phyloP scores from a whole-genome alignment of 2,113 vertebrate species.

The Oxyura jamaicensis region DNA sequence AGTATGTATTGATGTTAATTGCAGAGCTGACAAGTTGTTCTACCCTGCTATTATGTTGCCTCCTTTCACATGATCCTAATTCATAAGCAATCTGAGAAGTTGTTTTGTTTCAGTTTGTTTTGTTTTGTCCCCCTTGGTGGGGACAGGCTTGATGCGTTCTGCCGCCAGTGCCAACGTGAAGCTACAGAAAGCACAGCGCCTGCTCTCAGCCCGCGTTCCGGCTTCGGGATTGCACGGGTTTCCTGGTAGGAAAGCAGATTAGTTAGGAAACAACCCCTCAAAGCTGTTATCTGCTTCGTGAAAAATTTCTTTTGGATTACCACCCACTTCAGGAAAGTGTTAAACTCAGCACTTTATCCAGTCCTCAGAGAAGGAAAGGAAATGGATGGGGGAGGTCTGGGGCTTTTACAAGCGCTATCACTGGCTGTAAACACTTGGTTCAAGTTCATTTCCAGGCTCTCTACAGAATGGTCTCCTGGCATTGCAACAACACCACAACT shows the following conservation, averaged over 20 bases:
- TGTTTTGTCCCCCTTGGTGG: background rate
- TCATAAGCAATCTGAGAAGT: background rate
- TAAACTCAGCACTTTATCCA: background rate
- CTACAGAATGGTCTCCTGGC: background rate
- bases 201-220: accelerated
- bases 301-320: background rate
- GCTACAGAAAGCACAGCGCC: accelerated
- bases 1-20: constrained; percentile 44
- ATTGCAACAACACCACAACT: background rate
- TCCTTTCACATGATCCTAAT: constrained; percentile 13
- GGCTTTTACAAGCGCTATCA: background rate
- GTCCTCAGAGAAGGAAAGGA: background rate
- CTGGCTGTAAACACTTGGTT: background rate
- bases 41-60: background rate
- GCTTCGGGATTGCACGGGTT: background rate
- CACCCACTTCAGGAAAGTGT: background rate
- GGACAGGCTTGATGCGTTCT: background rate
- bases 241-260: background rate
- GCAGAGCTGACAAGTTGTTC: constrained; percentile 24
- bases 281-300: background rate
- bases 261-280: background rate
- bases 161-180: accelerated
- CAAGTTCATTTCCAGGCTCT: background rate
- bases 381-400: background rate
- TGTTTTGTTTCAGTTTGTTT: constrained; percentile 27